phyloP scores from a whole-genome alignment of 2,888 invertebrate genomes.

The Brachypterus glaber region DNA sequence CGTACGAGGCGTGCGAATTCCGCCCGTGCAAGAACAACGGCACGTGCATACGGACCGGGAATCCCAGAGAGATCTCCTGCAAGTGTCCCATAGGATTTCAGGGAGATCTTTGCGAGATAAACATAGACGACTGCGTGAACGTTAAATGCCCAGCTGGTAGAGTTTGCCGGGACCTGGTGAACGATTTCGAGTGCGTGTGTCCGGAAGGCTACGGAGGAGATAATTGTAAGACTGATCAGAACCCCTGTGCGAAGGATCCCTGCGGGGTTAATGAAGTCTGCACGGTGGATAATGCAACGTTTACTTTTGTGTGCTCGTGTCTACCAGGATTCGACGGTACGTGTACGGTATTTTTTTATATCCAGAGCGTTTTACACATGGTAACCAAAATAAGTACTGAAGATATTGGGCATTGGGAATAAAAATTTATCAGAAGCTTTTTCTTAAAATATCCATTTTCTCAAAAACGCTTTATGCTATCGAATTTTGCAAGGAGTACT shows the following conservation, averaged over 20 bases:
- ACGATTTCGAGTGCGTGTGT: slow-evolving; percentile 52
- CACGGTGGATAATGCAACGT: slow-evolving; percentile 38
- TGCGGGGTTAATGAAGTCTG: slow-evolving; percentile 64
- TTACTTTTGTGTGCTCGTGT: slow-evolving; percentile 65
- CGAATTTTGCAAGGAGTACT: no score
- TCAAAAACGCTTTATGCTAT: no score
- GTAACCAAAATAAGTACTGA: no score
- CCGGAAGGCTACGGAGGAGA: slow-evolving; percentile 51
- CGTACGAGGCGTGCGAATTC: slow-evolving; percentile 48
- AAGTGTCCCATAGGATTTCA: slow-evolving; percentile 57
- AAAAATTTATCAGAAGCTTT: no score
- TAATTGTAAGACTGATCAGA: slow-evolving; percentile 47
- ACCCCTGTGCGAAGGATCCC: slow-evolving; percentile 54
- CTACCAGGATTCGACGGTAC: slow-evolving; percentile 56
- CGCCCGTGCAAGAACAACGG: slow-evolving; percentile 57
- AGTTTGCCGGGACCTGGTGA: slow-evolving; percentile 48
- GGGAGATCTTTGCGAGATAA: slow-evolving; percentile 52
- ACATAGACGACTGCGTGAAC: slow-evolving; percentile 57
- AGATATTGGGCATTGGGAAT: no score
- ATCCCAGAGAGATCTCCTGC: slow-evolving; percentile 48
- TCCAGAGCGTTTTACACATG: no score
- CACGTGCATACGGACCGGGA: slow-evolving; percentile 45
- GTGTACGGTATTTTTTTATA: no score
- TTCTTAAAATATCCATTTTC: no score
- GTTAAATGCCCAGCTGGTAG: slow-evolving; percentile 41